Evolutionary conservation across 2,113 vertebrate genomes (phyloP).

Genomic region (Antechinus stuartii): DNA sequence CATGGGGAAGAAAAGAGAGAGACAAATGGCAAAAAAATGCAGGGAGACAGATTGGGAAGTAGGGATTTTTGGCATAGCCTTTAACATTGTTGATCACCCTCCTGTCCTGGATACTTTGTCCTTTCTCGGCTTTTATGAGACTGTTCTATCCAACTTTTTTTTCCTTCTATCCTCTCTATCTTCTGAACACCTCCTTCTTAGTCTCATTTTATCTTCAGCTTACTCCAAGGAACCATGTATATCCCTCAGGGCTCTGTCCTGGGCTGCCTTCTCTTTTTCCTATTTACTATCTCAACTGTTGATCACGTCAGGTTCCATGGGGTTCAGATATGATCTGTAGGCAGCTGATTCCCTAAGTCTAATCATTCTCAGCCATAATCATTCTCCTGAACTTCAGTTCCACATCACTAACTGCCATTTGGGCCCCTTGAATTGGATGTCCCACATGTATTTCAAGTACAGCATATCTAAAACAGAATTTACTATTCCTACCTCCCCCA

Average conservation of each 20-base stretch:
- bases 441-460: neutral
- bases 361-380: neutral
- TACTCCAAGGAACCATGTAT: too few species aligned
- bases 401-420: neutral
- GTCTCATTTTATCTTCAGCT: neutral
- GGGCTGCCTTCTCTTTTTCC: neutral
- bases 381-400: neutral
- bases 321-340: neutral
- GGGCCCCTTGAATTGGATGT: neutral
- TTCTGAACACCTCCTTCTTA: neutral
- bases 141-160: neutral
- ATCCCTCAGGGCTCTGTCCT: neutral
- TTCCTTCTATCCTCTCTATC: too few species aligned
- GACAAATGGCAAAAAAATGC: neutral
- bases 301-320: neutral
- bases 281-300: neutral
- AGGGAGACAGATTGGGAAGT: neutral
- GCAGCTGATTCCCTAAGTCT: neutral
- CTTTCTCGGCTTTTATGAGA: neutral
- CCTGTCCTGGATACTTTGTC: neutral
- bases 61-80: neutral
- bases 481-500: neutral
- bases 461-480: neutral
- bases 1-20: neutral
- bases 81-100: neutral